Evolutionary conservation across 2,888 invertebrate species (phyloP).

Genomic region (Standfussiana lucernea): DNA sequence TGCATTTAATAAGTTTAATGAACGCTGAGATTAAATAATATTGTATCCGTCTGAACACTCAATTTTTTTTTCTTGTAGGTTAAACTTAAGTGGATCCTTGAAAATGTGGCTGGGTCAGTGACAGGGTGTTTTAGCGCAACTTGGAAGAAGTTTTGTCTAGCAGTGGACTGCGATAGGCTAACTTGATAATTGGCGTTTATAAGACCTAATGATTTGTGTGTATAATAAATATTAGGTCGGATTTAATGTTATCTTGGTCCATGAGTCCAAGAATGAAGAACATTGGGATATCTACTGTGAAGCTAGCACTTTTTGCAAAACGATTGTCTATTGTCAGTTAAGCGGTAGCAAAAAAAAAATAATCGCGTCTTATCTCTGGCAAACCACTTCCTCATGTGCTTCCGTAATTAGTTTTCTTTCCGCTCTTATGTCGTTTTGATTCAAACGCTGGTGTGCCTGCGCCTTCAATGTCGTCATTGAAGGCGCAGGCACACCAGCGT

Average conservation of each 20-base stretch:
- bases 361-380: constrained; percentile 50
- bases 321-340: constrained; percentile 15
- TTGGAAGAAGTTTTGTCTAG: background rate
- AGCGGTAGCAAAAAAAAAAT: constrained; percentile 36
- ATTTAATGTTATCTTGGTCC: background rate
- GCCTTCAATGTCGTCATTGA: no score
- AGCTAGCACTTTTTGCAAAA: constrained; percentile 36
- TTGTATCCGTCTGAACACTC: background rate
- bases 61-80: no score
- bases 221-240: background rate
- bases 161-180: background rate
- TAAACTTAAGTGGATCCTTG: background rate
- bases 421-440: constrained; percentile 44
- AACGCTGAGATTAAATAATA: background rate
- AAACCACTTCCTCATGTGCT: constrained; percentile 65
- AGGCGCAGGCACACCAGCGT: background rate
- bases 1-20: constrained; percentile 17
- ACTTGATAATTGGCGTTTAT: no score
- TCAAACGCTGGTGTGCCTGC: no score
- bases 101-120: background rate
- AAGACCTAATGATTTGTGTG: no score
- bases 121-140: background rate
- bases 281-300: background rate
- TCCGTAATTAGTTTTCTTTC: constrained; percentile 61
- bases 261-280: constrained; percentile 22